A percentile compares a stretch with the other conserved stretches of the same genome.
These are phyloP conservation scores for Lindbergichthys nudifrons DNA, from an alignment of 2,797 vertebrate species.

Conservation along the genomic window DNA sequence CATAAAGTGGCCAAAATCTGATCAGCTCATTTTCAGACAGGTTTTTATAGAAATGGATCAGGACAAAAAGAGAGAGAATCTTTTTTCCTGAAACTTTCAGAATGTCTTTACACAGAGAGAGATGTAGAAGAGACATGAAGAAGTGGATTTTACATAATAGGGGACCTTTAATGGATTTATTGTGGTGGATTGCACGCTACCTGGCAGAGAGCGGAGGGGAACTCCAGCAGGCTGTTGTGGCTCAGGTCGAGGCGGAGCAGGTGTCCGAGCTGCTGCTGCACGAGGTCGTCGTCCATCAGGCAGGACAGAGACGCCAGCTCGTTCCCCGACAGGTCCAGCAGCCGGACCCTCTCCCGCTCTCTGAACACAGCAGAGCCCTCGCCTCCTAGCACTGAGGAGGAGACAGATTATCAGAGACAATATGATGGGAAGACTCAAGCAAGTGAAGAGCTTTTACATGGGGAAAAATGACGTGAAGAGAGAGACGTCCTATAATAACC, in stretches of 20 bases:
- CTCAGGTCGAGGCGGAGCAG: slow-evolving; percentile 92
- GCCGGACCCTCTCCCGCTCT: slow-evolving; percentile 90
- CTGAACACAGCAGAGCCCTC: slow-evolving; percentile 82
- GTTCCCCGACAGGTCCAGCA: slow-evolving; percentile 95
- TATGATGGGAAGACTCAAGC: neutral
- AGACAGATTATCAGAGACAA: neutral
- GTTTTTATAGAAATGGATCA: no score
- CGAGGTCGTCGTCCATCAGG: slow-evolving; percentile 82
- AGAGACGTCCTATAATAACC: neutral
- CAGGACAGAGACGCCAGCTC: slow-evolving; percentile 90
- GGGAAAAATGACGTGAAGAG: no score
- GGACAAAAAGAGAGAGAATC: fast-evolving
- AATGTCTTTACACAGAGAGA: no score
- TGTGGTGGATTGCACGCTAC: slow-evolving; percentile 68
- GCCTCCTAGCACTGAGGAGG: slow-evolving; percentile 61
- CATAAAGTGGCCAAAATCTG: no score
- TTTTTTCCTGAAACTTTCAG: no score
- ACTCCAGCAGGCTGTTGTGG: slow-evolving; percentile 87
- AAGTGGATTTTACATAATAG: no score
- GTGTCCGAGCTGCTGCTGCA: slow-evolving; percentile 87
- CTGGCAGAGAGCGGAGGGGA: slow-evolving; percentile 90
- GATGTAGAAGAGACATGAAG: no score
- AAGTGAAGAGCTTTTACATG: no score
- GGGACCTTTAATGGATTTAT: neutral
- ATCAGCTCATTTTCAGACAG: no score